Base-by-base conservation (phyloP, 2,888 invertebrate species). In the Lamproptera curius region DNA sequence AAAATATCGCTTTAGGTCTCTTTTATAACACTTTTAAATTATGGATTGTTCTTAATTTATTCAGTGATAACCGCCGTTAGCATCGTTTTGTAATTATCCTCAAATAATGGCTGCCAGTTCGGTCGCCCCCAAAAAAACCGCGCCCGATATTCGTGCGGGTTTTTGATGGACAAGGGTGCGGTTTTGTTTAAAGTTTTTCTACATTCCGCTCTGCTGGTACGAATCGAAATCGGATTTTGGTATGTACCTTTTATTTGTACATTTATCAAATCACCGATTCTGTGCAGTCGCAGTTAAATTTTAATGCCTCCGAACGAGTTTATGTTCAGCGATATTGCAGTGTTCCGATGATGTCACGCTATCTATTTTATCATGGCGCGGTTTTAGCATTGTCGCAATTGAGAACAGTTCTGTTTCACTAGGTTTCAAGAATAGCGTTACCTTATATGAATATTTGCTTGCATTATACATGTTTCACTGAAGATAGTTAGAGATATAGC, bases 131-230 rank as follows among this genome's bases (percentile, higher is more conserved):
- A 16, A 33, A 43, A 49, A 49, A 49, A 35, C 16, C 28, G 17
- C 28, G 17, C 15, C 11, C 14, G 26, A 39, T 39, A 43, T 43
- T 16, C 47, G 42, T n/a, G 38, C 43, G 40, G 43, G 42, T 49
- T 34, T 48, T 14, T 40, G 48, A 49, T 28, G 39, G 43, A 49
- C 48, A 49, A 43, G 48, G 48, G 39, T 16, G 48, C 39, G 48
- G 48, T 43, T 35, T 40, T 28, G 39, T 28, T n/a, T 17, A 42
- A 43, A 43, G 17, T 39, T 49, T 48, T 43, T 39, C 15, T 39
- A 35, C 48, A 43, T 39, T 43, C 35, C 43, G 13, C 43, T 26
- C 11, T 28, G 43, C 39, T 17, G 17, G 43, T 35, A 39, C 33
- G 43, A 39, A 43, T 39, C 33, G 39, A 46, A 43, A 46, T 46